Base-by-base conservation (phyloP, 2,888 invertebrate genomes). In the Cactoblastis cactorum region DNA sequence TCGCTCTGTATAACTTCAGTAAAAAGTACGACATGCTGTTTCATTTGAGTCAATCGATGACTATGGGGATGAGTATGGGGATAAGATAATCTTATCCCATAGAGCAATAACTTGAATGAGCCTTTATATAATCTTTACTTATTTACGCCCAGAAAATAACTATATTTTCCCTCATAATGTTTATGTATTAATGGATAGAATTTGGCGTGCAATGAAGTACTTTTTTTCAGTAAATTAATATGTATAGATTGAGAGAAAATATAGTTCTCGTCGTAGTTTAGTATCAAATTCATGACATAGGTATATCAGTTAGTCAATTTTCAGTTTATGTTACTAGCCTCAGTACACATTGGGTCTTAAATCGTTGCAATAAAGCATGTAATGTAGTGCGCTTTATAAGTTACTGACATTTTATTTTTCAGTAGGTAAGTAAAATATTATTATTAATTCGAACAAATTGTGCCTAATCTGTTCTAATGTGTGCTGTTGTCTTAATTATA, bases 281-380 rank as follows among this genome's bases (percentile, higher is more conserved):
- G 64, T 53, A 77, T 73, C 73, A 70, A 68, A 74, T 75, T 69
- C 75, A 80, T 82, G 83, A 83, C 83, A 83, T 37, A 18, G 19
- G 37, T 19, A 12, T 45, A 5, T 47, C 5, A 22, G 15, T 47
- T 38, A 48, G 47, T 47, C 47, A 37, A 37, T 48, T n/a, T 48
- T 28, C 11, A 43, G 19, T 43, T 15, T 46, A 33, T 5, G 35
- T 43, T 19, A 49, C 17, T 55, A 33, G 22, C 22, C 39, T 14
- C 12, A 39, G 39, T 39, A 19, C 39, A 39, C 22, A 39, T 39
- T 22, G 22, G 19, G 12, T 14, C 24, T 52, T 52, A 43, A 49
- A 48, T 49, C 49, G 33, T 53, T 50, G 52, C 43, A 41, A 11
- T n/a, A 22, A 41, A 14, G 34, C 15, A 35, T 35, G 0, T 4